These are phyloP conservation scores for Neelides sp. DNA, from an alignment of 1,140 invertebrate genomes.

Conservation along the genomic window DNA sequence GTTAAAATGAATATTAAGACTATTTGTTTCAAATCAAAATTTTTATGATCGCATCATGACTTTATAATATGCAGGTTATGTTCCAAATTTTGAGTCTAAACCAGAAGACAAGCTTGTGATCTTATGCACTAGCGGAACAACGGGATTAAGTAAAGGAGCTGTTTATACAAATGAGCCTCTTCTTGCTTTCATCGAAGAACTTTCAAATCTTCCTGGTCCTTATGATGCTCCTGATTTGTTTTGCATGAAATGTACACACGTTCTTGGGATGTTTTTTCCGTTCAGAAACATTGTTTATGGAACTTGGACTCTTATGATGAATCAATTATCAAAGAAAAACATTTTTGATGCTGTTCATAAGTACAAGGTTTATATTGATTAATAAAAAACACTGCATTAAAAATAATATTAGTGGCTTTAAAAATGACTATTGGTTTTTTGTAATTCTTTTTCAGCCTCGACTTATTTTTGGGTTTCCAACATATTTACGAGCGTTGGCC, in stretches of 20 bases:
- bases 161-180: constrained; percentile 25
- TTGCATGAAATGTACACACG: constrained; percentile 17
- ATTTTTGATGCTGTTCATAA: constrained; percentile 23
- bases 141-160: constrained; percentile 24
- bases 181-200: constrained; percentile 18
- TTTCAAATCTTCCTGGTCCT: constrained; percentile 11
- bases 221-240: constrained; percentile 5
- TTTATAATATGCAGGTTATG: no score
- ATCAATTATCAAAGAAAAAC: constrained; percentile 20
- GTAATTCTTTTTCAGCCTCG: constrained; percentile 7
- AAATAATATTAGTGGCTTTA: not conserved
- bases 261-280: constrained; percentile 26
- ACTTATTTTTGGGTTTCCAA: constrained; percentile 24
- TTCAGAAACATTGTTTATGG: constrained; percentile 16
- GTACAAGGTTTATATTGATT: constrained; percentile 16
- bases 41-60: no score
- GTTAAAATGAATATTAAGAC: no score
- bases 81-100: constrained; percentile 6
- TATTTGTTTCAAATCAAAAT: no score
- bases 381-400: not conserved
- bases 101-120: constrained; percentile 25
- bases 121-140: constrained; percentile 25
- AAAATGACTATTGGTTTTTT: no score
- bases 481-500: constrained; percentile 16
- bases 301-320: constrained; percentile 23